Evolutionary conservation across 2,888 invertebrate genomes (phyloP).

Genomic region (Cinara cedri): DNA sequence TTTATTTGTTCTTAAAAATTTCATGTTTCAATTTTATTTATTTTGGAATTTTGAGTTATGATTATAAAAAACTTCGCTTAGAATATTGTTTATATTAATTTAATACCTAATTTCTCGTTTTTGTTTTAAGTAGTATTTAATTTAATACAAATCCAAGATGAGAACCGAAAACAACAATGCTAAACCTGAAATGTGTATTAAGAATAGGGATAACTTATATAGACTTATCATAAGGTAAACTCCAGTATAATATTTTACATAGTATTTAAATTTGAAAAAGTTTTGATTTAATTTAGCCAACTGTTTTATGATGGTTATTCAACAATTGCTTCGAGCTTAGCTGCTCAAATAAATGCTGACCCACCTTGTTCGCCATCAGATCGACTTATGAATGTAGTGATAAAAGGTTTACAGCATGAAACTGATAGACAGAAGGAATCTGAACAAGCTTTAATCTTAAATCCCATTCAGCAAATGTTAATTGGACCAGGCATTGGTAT

Average conservation of each 20-base stretch:
- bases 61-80: too few species aligned
- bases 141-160: slow-evolving; percentile 26
- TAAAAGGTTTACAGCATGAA: slow-evolving; percentile 84
- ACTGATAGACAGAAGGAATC: slow-evolving; percentile 70
- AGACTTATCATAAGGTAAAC: slow-evolving; percentile 87
- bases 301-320: slow-evolving; percentile 97
- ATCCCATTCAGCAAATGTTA: slow-evolving; percentile 69
- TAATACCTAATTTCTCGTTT: neutral
- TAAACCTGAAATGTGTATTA: slow-evolving; percentile 72
- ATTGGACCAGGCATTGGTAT: slow-evolving; percentile 71
- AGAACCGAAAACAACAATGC: slow-evolving; percentile 36
- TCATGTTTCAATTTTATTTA: neutral
- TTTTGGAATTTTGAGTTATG: neutral
- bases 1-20: neutral
- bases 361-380: slow-evolving; percentile 97
- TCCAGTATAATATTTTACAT: neutral
- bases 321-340: slow-evolving; percentile 84
- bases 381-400: slow-evolving; percentile 80
- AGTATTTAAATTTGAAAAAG: slow-evolving; percentile 1
- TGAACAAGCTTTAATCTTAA: slow-evolving; percentile 67
- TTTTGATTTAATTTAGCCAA: slow-evolving; percentile 73
- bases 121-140: neutral
- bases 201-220: slow-evolving; percentile 86
- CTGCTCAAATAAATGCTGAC: slow-evolving; percentile 84
- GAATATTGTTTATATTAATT: too few species aligned